These are phyloP conservation scores for Pandion haliaetus DNA, from an alignment of 2,113 vertebrate genomes.

Conservation along the genomic window DNA sequence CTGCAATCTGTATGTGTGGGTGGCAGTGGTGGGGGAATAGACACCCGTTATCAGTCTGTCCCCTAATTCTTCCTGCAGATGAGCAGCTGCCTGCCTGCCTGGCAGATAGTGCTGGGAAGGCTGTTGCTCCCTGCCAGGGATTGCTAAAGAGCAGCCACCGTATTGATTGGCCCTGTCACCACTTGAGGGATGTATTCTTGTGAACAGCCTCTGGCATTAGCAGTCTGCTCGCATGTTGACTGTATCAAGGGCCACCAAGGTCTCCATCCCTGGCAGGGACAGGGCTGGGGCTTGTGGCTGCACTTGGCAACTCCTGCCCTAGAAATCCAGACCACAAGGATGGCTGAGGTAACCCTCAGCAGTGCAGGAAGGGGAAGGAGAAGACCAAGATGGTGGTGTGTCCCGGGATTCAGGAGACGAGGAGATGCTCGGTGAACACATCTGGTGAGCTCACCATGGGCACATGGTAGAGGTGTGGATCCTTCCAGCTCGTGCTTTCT, in stretches of 20 bases:
- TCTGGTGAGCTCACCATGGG: not conserved
- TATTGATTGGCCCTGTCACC: not conserved
- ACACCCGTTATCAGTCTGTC: not conserved
- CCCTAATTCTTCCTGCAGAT: not conserved
- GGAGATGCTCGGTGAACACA: not conserved
- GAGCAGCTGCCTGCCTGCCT: not conserved
- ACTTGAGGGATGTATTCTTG: not conserved
- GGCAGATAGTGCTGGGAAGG: not conserved
- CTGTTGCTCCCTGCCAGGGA: not conserved
- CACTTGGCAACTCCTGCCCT: not conserved
- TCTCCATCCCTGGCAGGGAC: not conserved
- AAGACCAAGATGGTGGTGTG: not conserved
- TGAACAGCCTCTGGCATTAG: not conserved
- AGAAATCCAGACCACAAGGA: not conserved
- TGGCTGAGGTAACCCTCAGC: not conserved
- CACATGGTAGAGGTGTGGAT: not conserved
- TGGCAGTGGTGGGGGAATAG: not conserved
- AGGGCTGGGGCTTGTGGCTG: fast-evolving
- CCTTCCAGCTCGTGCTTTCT: not conserved
- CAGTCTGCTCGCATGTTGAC: not conserved
- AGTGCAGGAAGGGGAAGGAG: not conserved
- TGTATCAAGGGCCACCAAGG: not conserved
- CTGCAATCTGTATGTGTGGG: not conserved
- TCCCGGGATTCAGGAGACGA: not conserved
- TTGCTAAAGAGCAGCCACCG: not conserved